A percentile compares a stretch with the other conserved stretches of the same genome.
phyloP scores from a whole-genome alignment of 1,140 invertebrate genomes.

The Musca vetustissima region DNA sequence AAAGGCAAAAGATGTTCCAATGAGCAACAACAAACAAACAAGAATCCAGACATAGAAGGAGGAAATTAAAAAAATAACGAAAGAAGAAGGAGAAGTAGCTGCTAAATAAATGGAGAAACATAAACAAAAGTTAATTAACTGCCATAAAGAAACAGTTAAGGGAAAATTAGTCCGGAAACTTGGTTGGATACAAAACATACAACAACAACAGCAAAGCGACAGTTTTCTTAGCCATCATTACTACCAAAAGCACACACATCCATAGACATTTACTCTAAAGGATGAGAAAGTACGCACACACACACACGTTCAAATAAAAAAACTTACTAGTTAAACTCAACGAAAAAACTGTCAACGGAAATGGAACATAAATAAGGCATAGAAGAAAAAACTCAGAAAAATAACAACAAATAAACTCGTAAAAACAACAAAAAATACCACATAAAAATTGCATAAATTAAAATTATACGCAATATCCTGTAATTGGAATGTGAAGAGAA shows the following conservation, averaged over 20 bases:
- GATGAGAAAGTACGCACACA: background rate
- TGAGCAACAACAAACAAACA: background rate
- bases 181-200: background rate
- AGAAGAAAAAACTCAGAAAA: background rate
- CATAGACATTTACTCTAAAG: background rate
- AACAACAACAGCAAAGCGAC: background rate
- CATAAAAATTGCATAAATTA: constrained; percentile 17
- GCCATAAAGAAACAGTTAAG: constrained; percentile 21
- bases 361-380: constrained; percentile 13
- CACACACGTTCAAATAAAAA: constrained; percentile 4
- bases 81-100: too few relatives aligned
- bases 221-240: too few relatives aligned
- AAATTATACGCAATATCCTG: background rate
- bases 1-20: background rate
- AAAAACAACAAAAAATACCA: background rate
- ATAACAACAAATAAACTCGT: background rate
- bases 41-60: background rate
- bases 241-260: too few relatives aligned
- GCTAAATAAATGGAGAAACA: constrained; percentile 15
- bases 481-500: too few relatives aligned
- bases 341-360: constrained; percentile 14
- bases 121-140: constrained; percentile 25
- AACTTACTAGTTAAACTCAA: background rate
- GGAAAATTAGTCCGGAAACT: constrained; percentile 20
- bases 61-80: constrained; percentile 19